These are phyloP conservation scores for Drosophila ironensis DNA, from an alignment of 1,140 invertebrate species.

Conservation along the genomic window DNA sequence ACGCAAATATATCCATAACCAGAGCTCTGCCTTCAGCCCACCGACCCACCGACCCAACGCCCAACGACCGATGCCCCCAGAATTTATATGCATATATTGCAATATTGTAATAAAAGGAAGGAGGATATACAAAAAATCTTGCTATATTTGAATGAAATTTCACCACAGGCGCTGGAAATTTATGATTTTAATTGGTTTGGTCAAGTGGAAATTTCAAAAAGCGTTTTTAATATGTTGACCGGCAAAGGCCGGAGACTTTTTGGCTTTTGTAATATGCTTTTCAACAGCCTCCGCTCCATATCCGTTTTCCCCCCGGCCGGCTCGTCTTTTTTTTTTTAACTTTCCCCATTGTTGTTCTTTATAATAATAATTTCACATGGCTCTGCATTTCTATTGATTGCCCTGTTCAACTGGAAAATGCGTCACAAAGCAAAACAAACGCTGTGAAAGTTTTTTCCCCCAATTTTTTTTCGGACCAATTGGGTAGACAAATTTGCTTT, in stretches of 20 bases:
- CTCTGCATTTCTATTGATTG: slow-evolving; percentile 66
- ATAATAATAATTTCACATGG: slow-evolving; percentile 56
- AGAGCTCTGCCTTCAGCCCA: background rate
- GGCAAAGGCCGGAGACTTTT: slow-evolving; percentile 31
- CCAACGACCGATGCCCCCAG: slow-evolving; percentile 4
- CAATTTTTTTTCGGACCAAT: slow-evolving; percentile 18
- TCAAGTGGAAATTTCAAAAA: slow-evolving; percentile 71
- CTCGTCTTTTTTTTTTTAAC: slow-evolving; percentile 24
- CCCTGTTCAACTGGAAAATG: slow-evolving; percentile 55
- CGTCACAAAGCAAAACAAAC: slow-evolving; percentile 20
- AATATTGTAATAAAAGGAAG: slow-evolving; percentile 11
- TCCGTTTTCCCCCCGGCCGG: background rate
- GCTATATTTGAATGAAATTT: slow-evolving; percentile 66
- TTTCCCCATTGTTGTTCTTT: slow-evolving; percentile 29
- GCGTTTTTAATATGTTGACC: slow-evolving; percentile 53
- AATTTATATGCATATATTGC: slow-evolving; percentile 47
- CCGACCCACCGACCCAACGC: background rate
- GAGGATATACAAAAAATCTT: slow-evolving; percentile 29
- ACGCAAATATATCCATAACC: slow-evolving; percentile 35
- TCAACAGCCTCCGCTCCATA: slow-evolving; percentile 12
- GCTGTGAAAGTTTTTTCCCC: background rate
- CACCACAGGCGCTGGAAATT: slow-evolving; percentile 60
- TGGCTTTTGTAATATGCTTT: slow-evolving; percentile 51
- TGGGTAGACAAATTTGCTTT: slow-evolving; percentile 23
- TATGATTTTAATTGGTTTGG: slow-evolving; percentile 79